Conservation (phyloP, 2,888 invertebrate species). For the Odontocerum albicorne region DNA sequence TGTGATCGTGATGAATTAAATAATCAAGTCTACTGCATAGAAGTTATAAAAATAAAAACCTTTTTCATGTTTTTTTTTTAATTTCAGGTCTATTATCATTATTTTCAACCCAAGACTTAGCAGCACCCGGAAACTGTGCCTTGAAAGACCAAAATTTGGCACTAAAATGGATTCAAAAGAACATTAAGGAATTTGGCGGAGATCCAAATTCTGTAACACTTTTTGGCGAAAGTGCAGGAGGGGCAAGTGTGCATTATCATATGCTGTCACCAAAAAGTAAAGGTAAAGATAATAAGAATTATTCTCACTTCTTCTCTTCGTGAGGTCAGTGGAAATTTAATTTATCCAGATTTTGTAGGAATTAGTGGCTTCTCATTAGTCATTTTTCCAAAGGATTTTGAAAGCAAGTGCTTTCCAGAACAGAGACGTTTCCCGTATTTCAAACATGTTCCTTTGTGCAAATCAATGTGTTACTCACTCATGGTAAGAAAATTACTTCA, state of each 20-base stretch:
- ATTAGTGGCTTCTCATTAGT: too few species aligned
- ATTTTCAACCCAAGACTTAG: constrained; percentile 64
- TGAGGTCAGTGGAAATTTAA: neutral
- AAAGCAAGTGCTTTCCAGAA: too few species aligned
- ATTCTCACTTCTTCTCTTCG: neutral
- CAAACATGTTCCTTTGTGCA: too few species aligned
- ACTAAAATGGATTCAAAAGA: constrained; percentile 63
- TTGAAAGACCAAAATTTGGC: constrained; percentile 67
- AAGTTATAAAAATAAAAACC: too few species aligned
- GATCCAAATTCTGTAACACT: constrained; percentile 65
- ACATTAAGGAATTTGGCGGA: constrained; percentile 64
- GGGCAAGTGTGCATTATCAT: constrained; percentile 67
- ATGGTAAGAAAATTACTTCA: too few species aligned
- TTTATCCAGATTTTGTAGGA: too few species aligned
- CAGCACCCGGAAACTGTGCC: constrained; percentile 68
- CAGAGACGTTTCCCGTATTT: too few species aligned
- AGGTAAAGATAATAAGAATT: constrained; percentile 44
- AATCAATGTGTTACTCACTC: too few species aligned
- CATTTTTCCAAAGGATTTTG: too few species aligned
- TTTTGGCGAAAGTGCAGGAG: constrained; percentile 72
- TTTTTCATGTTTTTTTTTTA: neutral
- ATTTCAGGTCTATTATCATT: constrained; percentile 63
- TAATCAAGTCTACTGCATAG: too few species aligned
- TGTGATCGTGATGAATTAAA: too few species aligned
- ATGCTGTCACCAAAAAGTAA: constrained; percentile 64